Evolutionary conservation across 2,797 vertebrate genomes (phyloP), one percentile per base, ranked within the genome.

Genomic region (Melanotaenia nigrans): DNA sequence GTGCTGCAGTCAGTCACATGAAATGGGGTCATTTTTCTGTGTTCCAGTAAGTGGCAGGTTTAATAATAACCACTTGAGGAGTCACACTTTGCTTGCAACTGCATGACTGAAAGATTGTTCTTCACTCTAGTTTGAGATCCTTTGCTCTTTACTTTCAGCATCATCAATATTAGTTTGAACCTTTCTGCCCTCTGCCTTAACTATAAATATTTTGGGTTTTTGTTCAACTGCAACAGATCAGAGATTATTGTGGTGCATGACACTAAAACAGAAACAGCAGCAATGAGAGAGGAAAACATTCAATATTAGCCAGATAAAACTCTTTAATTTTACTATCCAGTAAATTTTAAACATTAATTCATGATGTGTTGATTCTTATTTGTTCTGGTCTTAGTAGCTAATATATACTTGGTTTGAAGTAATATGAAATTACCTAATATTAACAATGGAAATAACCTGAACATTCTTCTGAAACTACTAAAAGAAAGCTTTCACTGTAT

Each of bases 1-100:
- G 18, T 20, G 35, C n/a, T 56, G 2, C 45, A 24, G 9, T 25
- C 20, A 13, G 14, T 30, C 47, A 45, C 7, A 3, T n/a, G 13
- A 65, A 64, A 72, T 40, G 7, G 55, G 20, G 33, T 22, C 28
- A 64, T 79, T 72, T 73, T 54, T 85, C 61, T 54, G 24, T 12
- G 75, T 78, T 35, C 45, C 0, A 28, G 45, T 7, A 3, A 7
- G 35, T 69, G 65, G 2, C 65, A 69, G 56, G 53, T 57, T 33
- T 61, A 73, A 51, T 71, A 67, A 77, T 25, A 71, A 78, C 32
- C 63, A 47, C 40, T 56, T 59, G 8, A 36, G 20, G 5, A 30
- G 11, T 59, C 18, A 22, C 5, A 0, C 54, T 59, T 42, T 9
- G 59, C 30, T 61, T 42, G 10, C 6, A 35, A 14, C 42, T 12